Evolutionary conservation across 2,113 vertebrate genomes (phyloP).

Genomic region (Osmerus eperlanus): DNA sequence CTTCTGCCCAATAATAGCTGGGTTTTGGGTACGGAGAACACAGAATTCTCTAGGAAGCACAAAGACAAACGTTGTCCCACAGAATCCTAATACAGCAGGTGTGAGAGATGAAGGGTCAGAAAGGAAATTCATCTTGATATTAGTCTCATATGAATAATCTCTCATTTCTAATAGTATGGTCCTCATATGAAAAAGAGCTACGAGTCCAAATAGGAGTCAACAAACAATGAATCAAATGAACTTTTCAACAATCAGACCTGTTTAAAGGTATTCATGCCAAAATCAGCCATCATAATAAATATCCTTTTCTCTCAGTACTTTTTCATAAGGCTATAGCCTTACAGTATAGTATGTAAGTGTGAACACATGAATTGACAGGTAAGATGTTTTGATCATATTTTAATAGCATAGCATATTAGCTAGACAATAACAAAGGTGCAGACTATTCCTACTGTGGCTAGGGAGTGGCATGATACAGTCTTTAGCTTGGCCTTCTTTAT

Average conservation of each 20-base stretch:
- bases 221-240: too few species aligned
- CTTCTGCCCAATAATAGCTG: slow-evolving; percentile 45
- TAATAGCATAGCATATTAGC: neutral
- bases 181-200: too few species aligned
- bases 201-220: too few species aligned
- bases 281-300: too few species aligned
- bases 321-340: too few species aligned
- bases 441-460: too few species aligned
- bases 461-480: neutral
- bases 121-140: slow-evolving; percentile 46
- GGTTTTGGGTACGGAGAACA: slow-evolving; percentile 40
- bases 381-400: neutral
- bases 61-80: slow-evolving; percentile 66
- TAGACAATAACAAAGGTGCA: too few species aligned
- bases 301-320: too few species aligned
- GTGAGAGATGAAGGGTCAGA: slow-evolving; percentile 46
- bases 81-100: slow-evolving; percentile 57
- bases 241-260: too few species aligned
- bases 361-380: neutral
- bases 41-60: slow-evolving; percentile 62
- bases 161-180: slow-evolving; percentile 25
- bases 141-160: slow-evolving; percentile 59
- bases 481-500: neutral
- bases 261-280: too few species aligned
- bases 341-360: too few species aligned